phyloP scores from a whole-genome alignment of 2,888 invertebrate species.

The Sipha maydis region DNA sequence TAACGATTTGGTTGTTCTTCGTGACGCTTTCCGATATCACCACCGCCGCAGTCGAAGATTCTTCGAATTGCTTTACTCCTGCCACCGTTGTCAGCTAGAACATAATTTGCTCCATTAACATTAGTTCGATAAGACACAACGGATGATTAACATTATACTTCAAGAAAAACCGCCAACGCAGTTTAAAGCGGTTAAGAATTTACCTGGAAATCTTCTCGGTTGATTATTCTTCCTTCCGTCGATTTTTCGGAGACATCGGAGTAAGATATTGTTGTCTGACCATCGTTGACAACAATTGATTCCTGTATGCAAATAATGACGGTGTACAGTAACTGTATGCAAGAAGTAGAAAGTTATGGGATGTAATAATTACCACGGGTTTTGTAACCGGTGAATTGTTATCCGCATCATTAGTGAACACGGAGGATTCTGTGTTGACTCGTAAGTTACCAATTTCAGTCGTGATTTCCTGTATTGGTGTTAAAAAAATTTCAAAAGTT shows the following conservation, averaged over 20 bases:
- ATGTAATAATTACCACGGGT: conserved; percentile 5
- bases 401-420: neutral
- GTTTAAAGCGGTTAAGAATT: neutral
- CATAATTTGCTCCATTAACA: neutral
- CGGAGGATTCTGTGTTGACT: neutral
- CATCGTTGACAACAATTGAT: neutral
- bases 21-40: conserved; percentile 24
- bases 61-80: neutral
- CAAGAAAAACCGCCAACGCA: too few relatives aligned
- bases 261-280: conserved; percentile 12
- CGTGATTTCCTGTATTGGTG: neutral
- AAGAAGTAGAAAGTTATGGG: neutral
- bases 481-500: neutral
- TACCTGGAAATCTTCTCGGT: neutral
- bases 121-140: too few relatives aligned
- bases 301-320: neutral
- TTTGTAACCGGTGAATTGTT: conserved; percentile 15
- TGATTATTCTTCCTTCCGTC: neutral
- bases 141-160: too few relatives aligned
- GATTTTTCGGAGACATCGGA: neutral
- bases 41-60: neutral
- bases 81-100: conserved; percentile 6
- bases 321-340: neutral
- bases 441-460: neutral
- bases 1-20: neutral